Conservation (phyloP, 2,113 vertebrate species). For the Bagarius yarrelli region DNA sequence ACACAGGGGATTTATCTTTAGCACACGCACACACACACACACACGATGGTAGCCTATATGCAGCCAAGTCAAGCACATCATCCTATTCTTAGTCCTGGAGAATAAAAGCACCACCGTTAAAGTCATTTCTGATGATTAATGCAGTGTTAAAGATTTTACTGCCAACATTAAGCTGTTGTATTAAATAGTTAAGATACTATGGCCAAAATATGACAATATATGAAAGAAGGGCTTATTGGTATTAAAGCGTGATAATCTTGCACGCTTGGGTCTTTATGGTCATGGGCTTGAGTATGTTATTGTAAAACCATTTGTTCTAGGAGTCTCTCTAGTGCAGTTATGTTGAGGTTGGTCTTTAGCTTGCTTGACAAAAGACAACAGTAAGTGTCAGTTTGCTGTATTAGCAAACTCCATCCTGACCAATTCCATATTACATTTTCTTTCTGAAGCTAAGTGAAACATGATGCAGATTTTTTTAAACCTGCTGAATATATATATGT, state of each 20-base stretch:
- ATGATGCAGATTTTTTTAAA: slow-evolving; percentile 13
- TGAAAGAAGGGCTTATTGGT: slow-evolving; percentile 8
- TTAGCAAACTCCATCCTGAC: slow-evolving; percentile 36
- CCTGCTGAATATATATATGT: slow-evolving; percentile 12
- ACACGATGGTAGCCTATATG: slow-evolving; percentile 58
- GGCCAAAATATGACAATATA: slow-evolving; percentile 31
- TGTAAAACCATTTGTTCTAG: slow-evolving; percentile 42
- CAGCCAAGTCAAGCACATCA: slow-evolving; percentile 30
- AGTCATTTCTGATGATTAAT: slow-evolving; percentile 16
- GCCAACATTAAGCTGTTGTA: slow-evolving; percentile 15
- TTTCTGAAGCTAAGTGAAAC: slow-evolving; percentile 17
- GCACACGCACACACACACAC: slow-evolving; percentile 50
- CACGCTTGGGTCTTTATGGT: slow-evolving; percentile 1
- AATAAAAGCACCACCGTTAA: not conserved
- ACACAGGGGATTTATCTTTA: slow-evolving; percentile 60
- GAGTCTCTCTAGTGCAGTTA: slow-evolving; percentile 44
- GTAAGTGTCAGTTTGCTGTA: slow-evolving; percentile 41
- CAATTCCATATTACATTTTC: slow-evolving; percentile 29
- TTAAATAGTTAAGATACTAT: slow-evolving; percentile 24
- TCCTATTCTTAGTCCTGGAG: not conserved
- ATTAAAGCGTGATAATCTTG: slow-evolving; percentile 19
- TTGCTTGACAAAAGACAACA: slow-evolving; percentile 34
- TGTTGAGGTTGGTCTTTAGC: not conserved
- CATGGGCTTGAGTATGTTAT: not conserved
- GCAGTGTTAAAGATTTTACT: slow-evolving; percentile 17